These are phyloP conservation scores for Melipona quadrifasciata DNA, from an alignment of 1,140 invertebrate genomes.

Conservation along the genomic window DNA sequence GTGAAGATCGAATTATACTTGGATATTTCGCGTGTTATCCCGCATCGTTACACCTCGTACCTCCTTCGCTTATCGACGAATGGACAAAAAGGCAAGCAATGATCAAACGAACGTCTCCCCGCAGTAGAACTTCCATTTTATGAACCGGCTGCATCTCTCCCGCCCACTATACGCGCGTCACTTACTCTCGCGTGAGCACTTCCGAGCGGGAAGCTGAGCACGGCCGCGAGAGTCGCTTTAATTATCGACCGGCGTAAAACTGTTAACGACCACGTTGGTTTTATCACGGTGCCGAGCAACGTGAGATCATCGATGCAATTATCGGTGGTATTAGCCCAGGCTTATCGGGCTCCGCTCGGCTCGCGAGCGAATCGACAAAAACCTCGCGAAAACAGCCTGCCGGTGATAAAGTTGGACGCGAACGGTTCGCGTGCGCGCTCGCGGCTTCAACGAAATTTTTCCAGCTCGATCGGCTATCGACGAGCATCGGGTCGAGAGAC, in stretches of 20 bases:
- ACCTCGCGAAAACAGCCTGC: not conserved
- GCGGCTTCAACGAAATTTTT: slow-evolving; percentile 10
- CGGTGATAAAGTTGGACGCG: slow-evolving; percentile 22
- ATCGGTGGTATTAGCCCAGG: slow-evolving; percentile 13
- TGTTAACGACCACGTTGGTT: not conserved
- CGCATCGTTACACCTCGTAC: too few species aligned
- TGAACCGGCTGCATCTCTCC: not conserved
- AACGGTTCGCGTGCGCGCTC: slow-evolving; percentile 5
- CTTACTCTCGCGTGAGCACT: not conserved
- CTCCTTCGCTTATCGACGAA: too few species aligned
- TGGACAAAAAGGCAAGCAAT: too few species aligned
- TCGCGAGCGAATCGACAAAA: not conserved
- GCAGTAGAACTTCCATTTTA: not conserved
- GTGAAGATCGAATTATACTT: too few species aligned
- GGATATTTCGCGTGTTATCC: too few species aligned
- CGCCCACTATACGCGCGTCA: not conserved
- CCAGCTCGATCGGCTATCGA: not conserved
- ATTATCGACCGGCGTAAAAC: slow-evolving; percentile 25
- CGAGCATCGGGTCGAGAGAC: slow-evolving; percentile 17
- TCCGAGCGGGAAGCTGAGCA: slow-evolving; percentile 17
- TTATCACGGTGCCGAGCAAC: slow-evolving; percentile 1
- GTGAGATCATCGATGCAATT: slow-evolving; percentile 40
- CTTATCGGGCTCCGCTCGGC: not conserved
- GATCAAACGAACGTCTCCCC: too few species aligned
- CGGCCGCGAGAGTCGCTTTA: slow-evolving; percentile 5